Conservation (phyloP, 2,888 invertebrate genomes). For the Lacanobia wlatinum region DNA sequence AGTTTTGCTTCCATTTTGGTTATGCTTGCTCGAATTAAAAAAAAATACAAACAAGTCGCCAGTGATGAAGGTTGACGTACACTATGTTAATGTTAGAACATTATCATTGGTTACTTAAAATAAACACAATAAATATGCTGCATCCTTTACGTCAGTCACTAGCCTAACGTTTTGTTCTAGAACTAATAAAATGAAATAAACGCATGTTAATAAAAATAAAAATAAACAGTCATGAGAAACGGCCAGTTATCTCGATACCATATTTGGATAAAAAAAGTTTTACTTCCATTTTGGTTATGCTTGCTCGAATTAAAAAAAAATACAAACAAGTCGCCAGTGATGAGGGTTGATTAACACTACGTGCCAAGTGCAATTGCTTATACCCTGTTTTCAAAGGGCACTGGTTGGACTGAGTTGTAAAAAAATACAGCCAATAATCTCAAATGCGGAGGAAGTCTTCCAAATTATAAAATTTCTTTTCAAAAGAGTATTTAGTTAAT, state of each 20-base stretch:
- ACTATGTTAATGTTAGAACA: no score
- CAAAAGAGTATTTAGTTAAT: constrained; percentile 3
- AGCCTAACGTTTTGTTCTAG: not conserved
- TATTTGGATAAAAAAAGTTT: not conserved
- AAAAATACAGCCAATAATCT: constrained; percentile 5
- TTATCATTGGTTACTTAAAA: no score
- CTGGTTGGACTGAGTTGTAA: not conserved
- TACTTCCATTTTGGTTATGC: not conserved
- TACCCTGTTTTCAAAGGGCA: constrained; percentile 22
- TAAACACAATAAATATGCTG: no score
- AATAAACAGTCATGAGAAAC: not conserved
- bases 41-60: not conserved
- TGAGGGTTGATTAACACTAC: not conserved
- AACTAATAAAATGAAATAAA: constrained; percentile 10
- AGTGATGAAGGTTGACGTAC: not conserved
- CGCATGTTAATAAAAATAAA: not conserved
- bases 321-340: no score
- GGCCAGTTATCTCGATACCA: not conserved
- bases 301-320: constrained; percentile 2
- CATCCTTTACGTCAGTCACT: not conserved
- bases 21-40: not conserved
- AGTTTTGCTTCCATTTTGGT: not conserved
- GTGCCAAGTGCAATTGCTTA: no score
- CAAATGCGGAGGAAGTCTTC: not conserved
- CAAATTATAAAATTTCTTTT: not conserved